These are phyloP conservation scores for Luscinia luscinia DNA, from an alignment of 2,797 vertebrate species.

Conservation along the genomic window DNA sequence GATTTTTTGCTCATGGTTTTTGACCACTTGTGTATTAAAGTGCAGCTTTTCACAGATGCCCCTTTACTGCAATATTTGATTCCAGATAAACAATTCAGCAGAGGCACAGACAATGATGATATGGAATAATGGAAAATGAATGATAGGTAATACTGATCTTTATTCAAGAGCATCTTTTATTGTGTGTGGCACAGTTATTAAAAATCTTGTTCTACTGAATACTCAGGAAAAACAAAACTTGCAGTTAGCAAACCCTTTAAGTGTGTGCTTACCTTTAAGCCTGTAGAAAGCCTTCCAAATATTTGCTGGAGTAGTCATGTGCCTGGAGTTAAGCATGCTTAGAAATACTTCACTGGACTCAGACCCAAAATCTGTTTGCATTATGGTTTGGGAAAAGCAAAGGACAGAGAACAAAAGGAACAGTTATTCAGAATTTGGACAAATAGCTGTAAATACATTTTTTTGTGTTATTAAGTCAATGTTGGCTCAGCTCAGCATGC, in stretches of 20 bases:
- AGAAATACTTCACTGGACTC: conserved; percentile 27
- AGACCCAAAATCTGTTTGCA: conserved; percentile 38
- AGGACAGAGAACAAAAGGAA: conserved; percentile 30
- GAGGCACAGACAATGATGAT: background rate
- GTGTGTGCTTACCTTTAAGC: conserved; percentile 24
- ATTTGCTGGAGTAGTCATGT: conserved; percentile 2
- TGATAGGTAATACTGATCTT: background rate
- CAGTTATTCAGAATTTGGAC: conserved; percentile 26
- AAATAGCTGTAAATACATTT: conserved; percentile 48
- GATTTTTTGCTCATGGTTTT: background rate
- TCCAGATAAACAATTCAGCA: background rate
- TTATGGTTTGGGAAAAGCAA: conserved; percentile 5
- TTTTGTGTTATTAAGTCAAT: conserved; percentile 17
- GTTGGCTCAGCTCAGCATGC: background rate
- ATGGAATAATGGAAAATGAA: background rate
- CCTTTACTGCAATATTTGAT: background rate
- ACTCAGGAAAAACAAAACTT: background rate
- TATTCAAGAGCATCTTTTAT: background rate
- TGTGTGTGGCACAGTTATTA: background rate
- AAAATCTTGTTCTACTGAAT: background rate
- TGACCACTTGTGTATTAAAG: background rate
- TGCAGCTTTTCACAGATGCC: background rate
- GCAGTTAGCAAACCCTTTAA: background rate
- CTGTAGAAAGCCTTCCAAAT: background rate
- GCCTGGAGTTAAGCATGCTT: conserved; percentile 23